Conservation (phyloP, 1,140 invertebrate species). For the Notospermus geniculatus region DNA sequence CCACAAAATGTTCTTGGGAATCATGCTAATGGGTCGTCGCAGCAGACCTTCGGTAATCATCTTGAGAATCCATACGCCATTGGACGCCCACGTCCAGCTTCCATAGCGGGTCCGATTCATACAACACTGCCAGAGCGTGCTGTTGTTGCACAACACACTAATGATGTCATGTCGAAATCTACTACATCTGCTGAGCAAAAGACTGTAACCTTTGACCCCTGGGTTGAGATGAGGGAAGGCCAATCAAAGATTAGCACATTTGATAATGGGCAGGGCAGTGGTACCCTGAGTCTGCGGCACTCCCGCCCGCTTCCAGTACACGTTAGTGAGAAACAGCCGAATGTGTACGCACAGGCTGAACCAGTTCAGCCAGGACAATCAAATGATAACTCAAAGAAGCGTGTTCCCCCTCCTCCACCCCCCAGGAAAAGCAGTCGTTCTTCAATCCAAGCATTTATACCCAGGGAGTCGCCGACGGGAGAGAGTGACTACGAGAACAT, state of each 20-base stretch:
- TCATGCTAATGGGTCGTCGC: too few species aligned
- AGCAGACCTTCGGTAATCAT: too few species aligned
- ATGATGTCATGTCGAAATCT: too few species aligned
- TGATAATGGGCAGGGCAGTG: not conserved
- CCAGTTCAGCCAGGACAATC: conserved; percentile 9
- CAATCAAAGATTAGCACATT: too few species aligned
- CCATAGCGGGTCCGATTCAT: too few species aligned
- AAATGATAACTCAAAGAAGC: conserved; percentile 33
- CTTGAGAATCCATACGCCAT: too few species aligned
- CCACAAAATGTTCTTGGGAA: too few species aligned
- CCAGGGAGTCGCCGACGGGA: conserved; percentile 60
- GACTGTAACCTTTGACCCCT: conserved; percentile 1
- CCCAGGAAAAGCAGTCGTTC: conserved; percentile 78
- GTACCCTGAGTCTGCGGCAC: not conserved
- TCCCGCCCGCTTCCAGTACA: not conserved
- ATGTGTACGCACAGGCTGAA: too few species aligned
- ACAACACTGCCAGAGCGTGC: too few species aligned
- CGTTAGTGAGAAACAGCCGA: not conserved
- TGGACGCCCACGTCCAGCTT: too few species aligned
- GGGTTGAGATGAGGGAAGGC: conserved; percentile 1
- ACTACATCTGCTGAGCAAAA: not conserved
- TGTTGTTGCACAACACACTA: too few species aligned
- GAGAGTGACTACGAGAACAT: conserved; percentile 3
- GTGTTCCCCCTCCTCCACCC: conserved; percentile 81
- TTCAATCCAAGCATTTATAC: conserved; percentile 75